These are phyloP conservation scores for Drosophila diplacantha DNA, from an alignment of 2,888 invertebrate species.

Conservation along the genomic window DNA sequence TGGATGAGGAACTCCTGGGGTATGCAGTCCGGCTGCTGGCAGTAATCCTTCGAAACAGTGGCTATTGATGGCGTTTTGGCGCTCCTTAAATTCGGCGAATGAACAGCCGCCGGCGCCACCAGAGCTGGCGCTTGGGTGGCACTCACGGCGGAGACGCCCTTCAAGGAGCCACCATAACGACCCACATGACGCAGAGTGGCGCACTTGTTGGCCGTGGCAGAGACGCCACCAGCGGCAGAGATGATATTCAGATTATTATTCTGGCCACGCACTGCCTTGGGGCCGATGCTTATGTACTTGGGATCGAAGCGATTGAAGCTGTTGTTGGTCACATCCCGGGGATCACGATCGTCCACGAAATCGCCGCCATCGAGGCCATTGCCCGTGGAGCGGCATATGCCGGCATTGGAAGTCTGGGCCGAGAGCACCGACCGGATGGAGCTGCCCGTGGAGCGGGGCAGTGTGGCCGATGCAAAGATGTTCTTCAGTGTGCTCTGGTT, in stretches of 20 bases:
- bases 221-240: slow-evolving; percentile 47
- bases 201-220: slow-evolving; percentile 76
- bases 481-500: slow-evolving; percentile 70
- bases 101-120: slow-evolving; percentile 3
- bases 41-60: slow-evolving; percentile 78
- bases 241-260: slow-evolving; percentile 75
- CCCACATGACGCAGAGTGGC: slow-evolving; percentile 78
- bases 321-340: slow-evolving; percentile 77
- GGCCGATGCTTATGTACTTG: slow-evolving; percentile 78
- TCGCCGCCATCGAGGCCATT: slow-evolving; percentile 70
- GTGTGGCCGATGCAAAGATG: slow-evolving; percentile 76
- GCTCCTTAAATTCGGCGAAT: slow-evolving; percentile 77
- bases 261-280: slow-evolving; percentile 76
- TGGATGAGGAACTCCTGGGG: slow-evolving; percentile 66
- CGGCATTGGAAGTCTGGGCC: slow-evolving; percentile 72
- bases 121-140: neutral
- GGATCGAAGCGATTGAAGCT: slow-evolving; percentile 78
- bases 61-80: slow-evolving; percentile 78
- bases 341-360: slow-evolving; percentile 73
- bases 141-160: slow-evolving; percentile 65
- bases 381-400: slow-evolving; percentile 74
- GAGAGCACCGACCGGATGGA: slow-evolving; percentile 76
- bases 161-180: slow-evolving; percentile 77
- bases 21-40: slow-evolving; percentile 76
- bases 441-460: slow-evolving; percentile 77